Percentiles rank a stretch among this genome's conserved stretches.
These are phyloP conservation scores for Catharus ustulatus DNA, from an alignment of 2,797 vertebrate genomes.

Conservation along the genomic window DNA sequence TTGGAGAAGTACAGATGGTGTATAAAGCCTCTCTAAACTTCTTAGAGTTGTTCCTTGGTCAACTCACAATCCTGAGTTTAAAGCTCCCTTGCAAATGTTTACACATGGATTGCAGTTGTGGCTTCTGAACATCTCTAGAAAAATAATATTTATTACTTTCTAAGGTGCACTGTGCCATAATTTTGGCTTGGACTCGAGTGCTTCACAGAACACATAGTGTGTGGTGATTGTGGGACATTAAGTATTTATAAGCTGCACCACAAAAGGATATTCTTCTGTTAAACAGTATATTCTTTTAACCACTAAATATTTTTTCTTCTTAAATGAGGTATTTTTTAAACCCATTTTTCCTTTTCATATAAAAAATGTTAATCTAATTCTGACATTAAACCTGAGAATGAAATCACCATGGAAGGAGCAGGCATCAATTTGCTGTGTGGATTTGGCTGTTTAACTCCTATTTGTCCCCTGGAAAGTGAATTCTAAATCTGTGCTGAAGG, in stretches of 20 bases:
- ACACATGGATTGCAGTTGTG: conserved; percentile 31
- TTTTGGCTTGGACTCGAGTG: conserved; percentile 15
- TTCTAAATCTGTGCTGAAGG: conserved; percentile 34
- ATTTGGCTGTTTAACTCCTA: conserved; percentile 31
- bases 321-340: conserved; percentile 62
- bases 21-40: conserved; percentile 19
- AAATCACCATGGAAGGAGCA: conserved; percentile 30
- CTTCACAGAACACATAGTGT: conserved; percentile 19
- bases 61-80: conserved; percentile 30
- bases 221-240: conserved; percentile 41
- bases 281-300: conserved; percentile 37
- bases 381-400: conserved; percentile 60
- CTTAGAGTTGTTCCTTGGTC: background rate
- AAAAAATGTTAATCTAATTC: conserved; percentile 67
- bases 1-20: background rate
- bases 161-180: conserved; percentile 25
- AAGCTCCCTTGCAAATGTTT: conserved; percentile 39
- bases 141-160: conserved; percentile 48
- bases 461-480: conserved; percentile 48
- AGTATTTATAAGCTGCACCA: conserved; percentile 39
- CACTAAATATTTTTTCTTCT: conserved; percentile 44
- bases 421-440: conserved; percentile 47
- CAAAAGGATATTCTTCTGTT: conserved; percentile 32
- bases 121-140: conserved; percentile 49
- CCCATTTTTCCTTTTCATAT: conserved; percentile 44